Base-by-base conservation (phyloP, 1,140 invertebrate genomes). In the Drosophila pruinosa region DNA sequence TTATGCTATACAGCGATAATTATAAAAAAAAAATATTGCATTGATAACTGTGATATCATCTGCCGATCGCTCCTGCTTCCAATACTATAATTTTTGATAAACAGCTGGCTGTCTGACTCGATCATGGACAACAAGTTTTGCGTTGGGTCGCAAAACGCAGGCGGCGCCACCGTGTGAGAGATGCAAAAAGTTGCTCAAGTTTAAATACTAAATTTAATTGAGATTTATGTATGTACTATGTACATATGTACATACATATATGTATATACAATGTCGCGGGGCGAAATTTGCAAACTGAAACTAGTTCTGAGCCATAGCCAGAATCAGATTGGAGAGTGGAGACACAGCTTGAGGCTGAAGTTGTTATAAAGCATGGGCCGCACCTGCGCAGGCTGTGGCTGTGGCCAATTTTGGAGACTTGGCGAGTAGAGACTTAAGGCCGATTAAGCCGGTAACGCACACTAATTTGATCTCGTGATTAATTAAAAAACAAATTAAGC, bases 71-170 rank as follows among this genome's bases (percentile, higher is more conserved):
- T 41, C 21, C 53, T 36, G 28, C 52, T 4, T 34, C 4, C 12
- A 48, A 26, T 26, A 24, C n/a, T 10, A 15, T 17, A 15, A 5
- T 45, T 45, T 41, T 45, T 41, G 19, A 45, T 64, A 56, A 36
- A 21, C 21, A 8, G 22, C 41, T 54, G 61, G 21, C 41, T 48
- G 28, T 43, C 67, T 1, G 12, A 15, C 36, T 14, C 17, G 78
- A 81, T 78, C 78, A 81, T 59, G 78, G 78, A 50, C 70, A 81
- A 77, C 78, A 53, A 74, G 78, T 80, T 73, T 72, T 72, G 19
- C 36, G 12, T 6, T 31, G 26, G 24, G 24, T 36, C 31, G 24
- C 14, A 62, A 62, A 62, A 52, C 73, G 63, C 36, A 75, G 47
- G 45, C 57, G 70, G 50, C 71, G 53, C 50, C 64, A 54, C 36